Base-by-base conservation (phyloP, 1,140 invertebrate species). In the Cepaea nemoralis region DNA sequence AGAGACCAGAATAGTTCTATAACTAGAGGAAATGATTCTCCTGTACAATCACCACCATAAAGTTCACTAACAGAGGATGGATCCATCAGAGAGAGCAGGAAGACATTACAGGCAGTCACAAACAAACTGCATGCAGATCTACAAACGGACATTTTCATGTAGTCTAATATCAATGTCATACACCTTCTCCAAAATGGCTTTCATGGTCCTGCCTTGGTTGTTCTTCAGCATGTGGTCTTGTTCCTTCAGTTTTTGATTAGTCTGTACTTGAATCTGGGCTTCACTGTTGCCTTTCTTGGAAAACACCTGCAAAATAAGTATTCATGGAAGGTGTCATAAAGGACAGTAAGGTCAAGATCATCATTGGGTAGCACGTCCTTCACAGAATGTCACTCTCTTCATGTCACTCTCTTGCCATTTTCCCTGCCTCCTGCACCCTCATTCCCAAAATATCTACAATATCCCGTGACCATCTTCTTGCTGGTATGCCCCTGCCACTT, bases 171-270 rank as follows among this genome's bases (percentile, higher is more conserved):
- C 83, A n/a, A 93, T 92, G 74, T 91, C 85, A 70, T 90, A 89
- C 0, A 93, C 91, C 40, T 90, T 84, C 3, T 86, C 83, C 31
- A 93, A 80, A 39, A 93, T 86, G 50, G 86, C 84, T 40, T 88
- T 82, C 55, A 93, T 93, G 88, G 97, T 96, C 83, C 83, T 77
- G 33, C 88, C 85, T 78, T 88, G 87, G 77, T 90, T 89, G 59
- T 84, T 83, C 22, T 85, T 75, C 37, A 91, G 87, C 82, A 88
- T 87, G 6, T 81, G 59, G 66, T 88, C 87, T 8, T 91, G 85
- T 45, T 88, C 87, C 40, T 84, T 78, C 5, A 92, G 85, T 63
- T 88, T 88, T 40, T 84, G 80, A 14, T 85, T 80, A 14, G 90
- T 91, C 33, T 82, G 85, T 22, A 82, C 63, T 22, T 91, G 89